Conservation (phyloP, 2,113 vertebrate genomes). For the Mellivora capensis region DNA sequence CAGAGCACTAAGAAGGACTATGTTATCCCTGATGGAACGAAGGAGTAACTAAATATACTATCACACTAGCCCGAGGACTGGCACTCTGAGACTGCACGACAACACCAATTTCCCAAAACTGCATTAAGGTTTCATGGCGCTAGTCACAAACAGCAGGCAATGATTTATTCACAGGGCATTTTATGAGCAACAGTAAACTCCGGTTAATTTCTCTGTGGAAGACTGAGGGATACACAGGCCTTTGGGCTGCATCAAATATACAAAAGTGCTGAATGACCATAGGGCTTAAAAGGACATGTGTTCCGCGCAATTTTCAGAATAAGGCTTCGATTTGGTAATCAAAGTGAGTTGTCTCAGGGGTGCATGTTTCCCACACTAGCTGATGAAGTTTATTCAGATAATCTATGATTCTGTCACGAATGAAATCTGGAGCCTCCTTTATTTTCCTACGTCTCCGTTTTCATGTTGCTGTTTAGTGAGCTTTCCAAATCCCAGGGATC, state of each 20-base stretch:
- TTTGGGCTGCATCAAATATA: background rate
- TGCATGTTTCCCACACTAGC: slow-evolving; percentile 20
- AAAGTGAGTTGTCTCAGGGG: slow-evolving; percentile 34
- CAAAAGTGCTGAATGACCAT: background rate
- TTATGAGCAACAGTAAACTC: background rate
- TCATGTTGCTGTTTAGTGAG: background rate
- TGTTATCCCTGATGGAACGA: background rate
- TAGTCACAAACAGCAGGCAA: background rate
- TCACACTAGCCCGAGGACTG: background rate
- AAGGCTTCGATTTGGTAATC: background rate
- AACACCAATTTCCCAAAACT: background rate
- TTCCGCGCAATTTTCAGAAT: background rate
- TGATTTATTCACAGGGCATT: background rate
- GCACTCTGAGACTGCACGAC: background rate
- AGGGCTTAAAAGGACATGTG: background rate
- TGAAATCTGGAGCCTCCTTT: slow-evolving; percentile 29
- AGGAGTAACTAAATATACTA: background rate
- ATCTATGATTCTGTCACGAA: background rate
- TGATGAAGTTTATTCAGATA: slow-evolving; percentile 36
- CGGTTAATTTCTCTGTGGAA: background rate
- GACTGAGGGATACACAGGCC: background rate
- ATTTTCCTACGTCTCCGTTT: background rate
- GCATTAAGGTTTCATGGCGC: background rate
- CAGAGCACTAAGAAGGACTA: background rate
- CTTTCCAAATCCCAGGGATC: background rate